These are phyloP conservation scores for Sanderia malayensis DNA, from an alignment of 30 jellyfish, hydroid and myxozoan genomes.

Conservation along the genomic window DNA sequence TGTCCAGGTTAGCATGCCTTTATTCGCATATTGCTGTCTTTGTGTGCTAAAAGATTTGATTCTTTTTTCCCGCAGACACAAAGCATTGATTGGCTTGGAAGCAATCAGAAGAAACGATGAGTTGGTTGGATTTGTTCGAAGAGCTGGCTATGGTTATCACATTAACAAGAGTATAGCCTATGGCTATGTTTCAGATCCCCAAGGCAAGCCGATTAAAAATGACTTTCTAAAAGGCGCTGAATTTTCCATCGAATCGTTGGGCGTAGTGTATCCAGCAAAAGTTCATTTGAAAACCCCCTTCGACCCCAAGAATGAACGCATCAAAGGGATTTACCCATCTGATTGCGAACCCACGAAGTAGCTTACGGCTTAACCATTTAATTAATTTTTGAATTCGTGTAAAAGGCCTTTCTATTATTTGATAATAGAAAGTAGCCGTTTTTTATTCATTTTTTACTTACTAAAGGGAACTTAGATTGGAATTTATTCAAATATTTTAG, in stretches of 20 bases:
- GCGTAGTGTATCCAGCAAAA: slow-evolving; percentile 59
- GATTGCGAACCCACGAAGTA: too few relatives aligned
- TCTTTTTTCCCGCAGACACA: slow-evolving; percentile 51
- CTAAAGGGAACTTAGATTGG: too few relatives aligned
- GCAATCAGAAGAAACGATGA: slow-evolving; percentile 75
- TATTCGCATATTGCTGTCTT: too few relatives aligned
- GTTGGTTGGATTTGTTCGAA: slow-evolving; percentile 81
- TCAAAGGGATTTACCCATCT: slow-evolving; percentile 86
- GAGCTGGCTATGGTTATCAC: slow-evolving; percentile 94
- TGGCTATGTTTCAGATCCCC: slow-evolving; percentile 87
- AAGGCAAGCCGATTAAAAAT: slow-evolving; percentile 57
- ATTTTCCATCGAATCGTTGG: slow-evolving; percentile 83
- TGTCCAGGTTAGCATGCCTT: too few relatives aligned
- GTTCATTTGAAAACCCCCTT: slow-evolving; percentile 72
- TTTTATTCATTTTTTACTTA: too few relatives aligned
- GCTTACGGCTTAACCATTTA: too few relatives aligned
- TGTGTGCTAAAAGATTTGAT: too few relatives aligned
- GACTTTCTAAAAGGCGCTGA: slow-evolving; percentile 73
- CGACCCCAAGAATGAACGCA: slow-evolving; percentile 81
- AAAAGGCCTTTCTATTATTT: too few relatives aligned
- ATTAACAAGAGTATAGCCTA: slow-evolving; percentile 88
- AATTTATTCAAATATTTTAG: too few relatives aligned
- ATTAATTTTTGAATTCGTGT: too few relatives aligned
- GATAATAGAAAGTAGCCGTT: too few relatives aligned
- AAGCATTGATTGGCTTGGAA: slow-evolving; percentile 86